Conservation (phyloP, 2,797 vertebrate genomes). For the Cossypha heuglini region DNA sequence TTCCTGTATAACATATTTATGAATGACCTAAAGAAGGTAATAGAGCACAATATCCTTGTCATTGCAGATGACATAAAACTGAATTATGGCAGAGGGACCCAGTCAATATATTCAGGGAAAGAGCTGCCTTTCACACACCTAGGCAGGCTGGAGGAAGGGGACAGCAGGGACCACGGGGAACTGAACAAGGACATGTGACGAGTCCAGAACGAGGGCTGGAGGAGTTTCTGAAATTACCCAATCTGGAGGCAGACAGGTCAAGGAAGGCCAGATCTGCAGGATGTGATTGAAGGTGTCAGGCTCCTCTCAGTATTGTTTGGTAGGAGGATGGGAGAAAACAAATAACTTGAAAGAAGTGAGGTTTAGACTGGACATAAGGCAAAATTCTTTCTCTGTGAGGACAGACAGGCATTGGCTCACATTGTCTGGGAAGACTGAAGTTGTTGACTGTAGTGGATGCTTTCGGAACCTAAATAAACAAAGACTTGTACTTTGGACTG, state of each 20-base stretch:
- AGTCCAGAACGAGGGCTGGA: neutral
- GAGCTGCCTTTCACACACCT: neutral
- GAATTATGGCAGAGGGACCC: accelerated
- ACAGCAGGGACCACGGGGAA: neutral
- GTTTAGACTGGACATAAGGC: neutral
- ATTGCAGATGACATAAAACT: neutral
- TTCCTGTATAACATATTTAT: neutral
- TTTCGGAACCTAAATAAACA: neutral
- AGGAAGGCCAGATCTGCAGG: neutral
- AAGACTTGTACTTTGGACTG: neutral
- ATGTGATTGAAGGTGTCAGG: neutral
- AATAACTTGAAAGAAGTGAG: neutral
- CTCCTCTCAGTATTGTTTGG: neutral
- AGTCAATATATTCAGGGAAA: neutral
- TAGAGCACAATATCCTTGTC: neutral
- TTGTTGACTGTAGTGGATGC: neutral
- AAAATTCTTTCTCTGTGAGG: neutral
- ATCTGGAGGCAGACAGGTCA: accelerated
- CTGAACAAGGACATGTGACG: neutral
- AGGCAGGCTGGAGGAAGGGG: neutral
- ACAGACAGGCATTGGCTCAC: neutral
- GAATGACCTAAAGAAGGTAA: neutral
- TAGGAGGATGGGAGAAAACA: neutral
- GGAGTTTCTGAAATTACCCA: neutral
- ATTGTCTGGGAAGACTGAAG: neutral